A percentile compares a stretch with the other conserved stretches of the same genome.
These are phyloP conservation scores for Falcunculus frontatus DNA, from an alignment of 2,113 vertebrate genomes.

Conservation along the genomic window DNA sequence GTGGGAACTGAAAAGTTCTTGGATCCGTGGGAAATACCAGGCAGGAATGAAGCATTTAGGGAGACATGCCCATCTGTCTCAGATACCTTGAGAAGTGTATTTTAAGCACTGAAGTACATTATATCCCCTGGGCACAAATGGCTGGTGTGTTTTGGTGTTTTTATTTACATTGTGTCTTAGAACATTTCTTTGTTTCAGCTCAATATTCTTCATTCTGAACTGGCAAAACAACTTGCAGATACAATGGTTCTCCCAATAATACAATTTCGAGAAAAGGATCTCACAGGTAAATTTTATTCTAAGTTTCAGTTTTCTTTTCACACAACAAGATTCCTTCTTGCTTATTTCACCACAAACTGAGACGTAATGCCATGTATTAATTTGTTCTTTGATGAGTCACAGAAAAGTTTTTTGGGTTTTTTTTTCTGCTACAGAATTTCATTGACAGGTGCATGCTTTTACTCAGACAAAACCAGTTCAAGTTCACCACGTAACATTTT, in stretches of 20 bases:
- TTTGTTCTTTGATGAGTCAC: background rate
- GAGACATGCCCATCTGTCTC: background rate
- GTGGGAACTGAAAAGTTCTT: background rate
- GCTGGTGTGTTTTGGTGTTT: background rate
- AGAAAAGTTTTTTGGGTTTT: background rate
- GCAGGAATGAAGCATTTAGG: background rate
- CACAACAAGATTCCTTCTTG: background rate
- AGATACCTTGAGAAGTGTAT: background rate
- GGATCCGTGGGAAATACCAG: background rate
- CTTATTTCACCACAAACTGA: background rate
- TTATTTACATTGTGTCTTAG: background rate
- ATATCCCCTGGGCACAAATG: background rate
- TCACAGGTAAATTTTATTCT: conserved; percentile 82
- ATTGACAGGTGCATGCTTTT: background rate
- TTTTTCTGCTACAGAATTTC: background rate
- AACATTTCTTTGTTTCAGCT: conserved; percentile 75
- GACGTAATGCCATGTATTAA: background rate
- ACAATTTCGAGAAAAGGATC: conserved; percentile 96
- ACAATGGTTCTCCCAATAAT: conserved; percentile 94
- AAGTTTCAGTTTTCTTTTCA: background rate
- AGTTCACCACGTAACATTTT: background rate
- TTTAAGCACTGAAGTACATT: background rate
- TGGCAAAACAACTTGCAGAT: conserved; percentile 93
- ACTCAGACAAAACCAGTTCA: background rate
- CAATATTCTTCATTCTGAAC: conserved; percentile 87